phyloP scores from a whole-genome alignment of 2,797 vertebrate species.

The Phoxinus dragarum region DNA sequence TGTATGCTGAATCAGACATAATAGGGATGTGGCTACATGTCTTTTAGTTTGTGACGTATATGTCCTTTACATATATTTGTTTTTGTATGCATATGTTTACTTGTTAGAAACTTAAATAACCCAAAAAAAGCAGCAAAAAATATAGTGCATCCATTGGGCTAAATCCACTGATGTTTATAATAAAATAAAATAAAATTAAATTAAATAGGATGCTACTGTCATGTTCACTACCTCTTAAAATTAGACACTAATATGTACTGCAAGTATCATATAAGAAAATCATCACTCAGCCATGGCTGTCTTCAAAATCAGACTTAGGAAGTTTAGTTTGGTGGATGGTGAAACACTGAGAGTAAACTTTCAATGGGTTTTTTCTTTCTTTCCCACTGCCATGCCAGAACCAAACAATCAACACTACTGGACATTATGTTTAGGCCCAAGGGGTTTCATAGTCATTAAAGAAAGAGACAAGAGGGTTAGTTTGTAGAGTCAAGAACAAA shows the following conservation, averaged over 20 bases:
- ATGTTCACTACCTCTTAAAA: not conserved
- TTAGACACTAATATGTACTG: not conserved
- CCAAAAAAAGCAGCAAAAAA: not conserved
- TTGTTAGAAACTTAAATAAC: not conserved
- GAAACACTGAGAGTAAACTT: conserved; percentile 6
- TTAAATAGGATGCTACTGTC: not conserved
- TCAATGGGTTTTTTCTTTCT: not conserved
- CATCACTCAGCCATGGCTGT: not conserved
- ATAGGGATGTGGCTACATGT: not conserved
- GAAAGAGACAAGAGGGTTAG: conserved; percentile 24
- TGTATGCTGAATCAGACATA: not conserved
- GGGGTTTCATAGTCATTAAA: not conserved
- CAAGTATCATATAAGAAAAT: conserved; percentile 22
- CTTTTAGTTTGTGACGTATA: not conserved
- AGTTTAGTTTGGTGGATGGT: conserved; percentile 2
- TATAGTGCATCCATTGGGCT: not conserved
- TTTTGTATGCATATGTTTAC: not conserved
- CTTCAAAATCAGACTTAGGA: not conserved
- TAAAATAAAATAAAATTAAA: not conserved
- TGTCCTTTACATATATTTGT: not conserved
- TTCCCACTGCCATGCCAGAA: not conserved
- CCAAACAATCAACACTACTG: conserved; percentile 18
- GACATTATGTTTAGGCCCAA: conserved; percentile 2
- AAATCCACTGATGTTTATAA: not conserved
- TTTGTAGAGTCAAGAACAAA: conserved; percentile 14